Conservation (phyloP, 2,797 vertebrate species). For the Cuniculus paca region DNA sequence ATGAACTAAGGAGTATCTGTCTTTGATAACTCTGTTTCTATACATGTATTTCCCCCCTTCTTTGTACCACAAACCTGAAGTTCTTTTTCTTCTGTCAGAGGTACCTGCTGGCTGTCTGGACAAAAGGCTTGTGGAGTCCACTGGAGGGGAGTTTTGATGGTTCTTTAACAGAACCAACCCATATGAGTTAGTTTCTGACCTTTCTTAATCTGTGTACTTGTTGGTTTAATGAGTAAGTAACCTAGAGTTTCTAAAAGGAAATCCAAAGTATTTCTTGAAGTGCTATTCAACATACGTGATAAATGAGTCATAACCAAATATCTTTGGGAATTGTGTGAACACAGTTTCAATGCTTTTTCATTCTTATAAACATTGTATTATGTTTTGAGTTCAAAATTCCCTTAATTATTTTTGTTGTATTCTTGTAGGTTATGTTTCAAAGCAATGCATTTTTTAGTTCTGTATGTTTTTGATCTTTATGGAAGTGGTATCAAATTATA, state of each 20-base stretch:
- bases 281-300: not conserved
- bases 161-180: not conserved
- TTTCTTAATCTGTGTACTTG: not conserved
- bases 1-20: not conserved
- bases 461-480: not conserved
- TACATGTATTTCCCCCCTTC: not conserved
- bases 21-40: not conserved
- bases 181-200: not conserved
- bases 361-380: not conserved
- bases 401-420: not conserved
- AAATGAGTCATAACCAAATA: not conserved
- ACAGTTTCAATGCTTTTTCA: not conserved
- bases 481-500: not conserved
- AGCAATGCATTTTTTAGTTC: not conserved
- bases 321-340: not conserved
- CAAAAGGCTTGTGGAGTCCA: too few relatives aligned
- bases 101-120: not conserved
- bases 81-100: not conserved
- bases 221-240: conserved; percentile 10
- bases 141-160: not conserved
- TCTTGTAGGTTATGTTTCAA: not conserved
- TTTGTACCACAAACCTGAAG: not conserved
- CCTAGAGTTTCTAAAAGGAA: not conserved
- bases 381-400: not conserved
- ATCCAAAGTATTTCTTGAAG: not conserved